These are phyloP conservation scores for Nasonia oneida DNA, from an alignment of 2,888 invertebrate species.

Conservation along the genomic window DNA sequence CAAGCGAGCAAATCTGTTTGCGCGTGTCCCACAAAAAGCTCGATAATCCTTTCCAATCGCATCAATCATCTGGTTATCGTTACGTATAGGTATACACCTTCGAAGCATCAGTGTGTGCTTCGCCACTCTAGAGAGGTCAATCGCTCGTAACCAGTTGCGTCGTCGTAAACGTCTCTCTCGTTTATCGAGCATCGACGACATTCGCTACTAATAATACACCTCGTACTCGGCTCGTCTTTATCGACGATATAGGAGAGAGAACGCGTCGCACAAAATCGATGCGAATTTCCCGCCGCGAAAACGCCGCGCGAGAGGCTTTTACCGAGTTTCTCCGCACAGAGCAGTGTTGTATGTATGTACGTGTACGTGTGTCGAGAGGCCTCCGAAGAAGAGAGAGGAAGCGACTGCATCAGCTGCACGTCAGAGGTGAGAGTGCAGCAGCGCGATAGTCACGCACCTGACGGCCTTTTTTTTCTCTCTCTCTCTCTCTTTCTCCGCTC, in stretches of 20 bases:
- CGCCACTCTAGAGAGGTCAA: background rate
- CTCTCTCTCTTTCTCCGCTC: background rate
- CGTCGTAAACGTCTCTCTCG: background rate
- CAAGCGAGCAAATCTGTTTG: background rate
- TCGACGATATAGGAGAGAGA: background rate
- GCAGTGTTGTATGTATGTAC: background rate
- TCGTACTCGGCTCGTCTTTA: background rate
- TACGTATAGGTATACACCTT: background rate
- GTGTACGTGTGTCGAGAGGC: constrained; percentile 18
- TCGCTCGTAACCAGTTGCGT: constrained; percentile 15
- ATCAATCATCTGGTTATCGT: background rate
- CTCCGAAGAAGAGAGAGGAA: constrained; percentile 8
- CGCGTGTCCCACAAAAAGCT: background rate
- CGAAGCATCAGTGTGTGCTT: background rate
- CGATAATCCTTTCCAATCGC: background rate
- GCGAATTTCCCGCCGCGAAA: constrained; percentile 27
- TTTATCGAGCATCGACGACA: constrained; percentile 15
- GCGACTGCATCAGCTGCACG: constrained; percentile 4
- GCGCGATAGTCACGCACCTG: constrained; percentile 15
- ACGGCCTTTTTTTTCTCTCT: constrained; percentile 31
- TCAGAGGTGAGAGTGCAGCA: constrained; percentile 16
- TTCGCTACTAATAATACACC: constrained; percentile 17
- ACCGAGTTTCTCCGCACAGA: constrained; percentile 1
- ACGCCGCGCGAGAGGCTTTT: constrained; percentile 13
- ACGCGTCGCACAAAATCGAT: constrained; percentile 35